Evolutionary conservation across 2,797 vertebrate species (phyloP).

Genomic region (Lepus oiostolus): DNA sequence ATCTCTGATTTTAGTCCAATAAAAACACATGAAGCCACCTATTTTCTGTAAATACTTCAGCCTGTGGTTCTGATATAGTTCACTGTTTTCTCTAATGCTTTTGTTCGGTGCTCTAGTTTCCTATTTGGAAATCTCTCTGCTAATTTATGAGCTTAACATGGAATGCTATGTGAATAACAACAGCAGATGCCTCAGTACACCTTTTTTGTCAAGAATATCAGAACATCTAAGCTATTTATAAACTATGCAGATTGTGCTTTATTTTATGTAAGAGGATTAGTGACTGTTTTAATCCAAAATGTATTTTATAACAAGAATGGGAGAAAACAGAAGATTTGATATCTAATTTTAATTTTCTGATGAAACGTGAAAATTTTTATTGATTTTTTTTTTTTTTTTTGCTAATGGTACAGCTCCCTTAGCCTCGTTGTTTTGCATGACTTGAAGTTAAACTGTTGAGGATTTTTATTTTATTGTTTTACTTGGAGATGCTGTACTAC

Average conservation of each 20-base stretch:
- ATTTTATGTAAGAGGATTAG: not conserved
- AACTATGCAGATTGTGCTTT: conserved; percentile 19
- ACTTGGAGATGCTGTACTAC: not conserved
- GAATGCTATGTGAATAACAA: not conserved
- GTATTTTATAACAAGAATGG: not conserved
- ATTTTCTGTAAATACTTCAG: not conserved
- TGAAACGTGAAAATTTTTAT: not conserved
- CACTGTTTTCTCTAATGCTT: conserved; percentile 33
- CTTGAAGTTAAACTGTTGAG: not conserved
- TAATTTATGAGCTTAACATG: conserved; percentile 18
- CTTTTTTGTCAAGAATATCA: conserved; percentile 5
- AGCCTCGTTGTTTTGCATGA: not conserved
- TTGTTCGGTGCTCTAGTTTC: conserved; percentile 28
- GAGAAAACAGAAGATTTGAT: not conserved
- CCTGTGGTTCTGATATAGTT: not conserved
- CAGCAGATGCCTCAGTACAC: not conserved
- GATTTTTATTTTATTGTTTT: not conserved
- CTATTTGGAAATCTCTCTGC: conserved; percentile 27
- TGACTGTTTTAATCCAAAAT: conserved; percentile 18
- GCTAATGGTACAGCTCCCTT: not conserved
- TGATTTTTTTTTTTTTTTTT: not conserved
- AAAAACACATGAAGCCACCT: not conserved
- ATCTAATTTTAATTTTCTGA: conserved; percentile 35
- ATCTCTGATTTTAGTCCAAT: conserved; percentile 52
- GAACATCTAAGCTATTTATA: not conserved